Conservation (phyloP, 2,888 invertebrate genomes). For the Chalcis sispes region DNA sequence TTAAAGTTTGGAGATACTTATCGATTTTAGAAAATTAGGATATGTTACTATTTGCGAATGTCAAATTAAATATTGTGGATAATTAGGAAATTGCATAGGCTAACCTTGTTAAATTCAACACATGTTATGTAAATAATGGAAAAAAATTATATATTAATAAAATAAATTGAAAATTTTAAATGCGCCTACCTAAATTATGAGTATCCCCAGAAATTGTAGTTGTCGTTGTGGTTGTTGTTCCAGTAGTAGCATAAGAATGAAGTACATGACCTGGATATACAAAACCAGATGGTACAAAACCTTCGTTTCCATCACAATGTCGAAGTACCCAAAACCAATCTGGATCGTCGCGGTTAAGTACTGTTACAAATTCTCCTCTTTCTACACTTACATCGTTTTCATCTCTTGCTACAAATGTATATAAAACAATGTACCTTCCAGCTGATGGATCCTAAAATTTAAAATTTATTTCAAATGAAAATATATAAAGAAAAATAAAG, state of each 20-base stretch:
- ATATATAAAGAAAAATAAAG: too few relatives aligned
- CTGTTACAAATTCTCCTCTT: constrained; percentile 96
- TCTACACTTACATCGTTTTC: constrained; percentile 97
- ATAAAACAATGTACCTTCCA: constrained; percentile 93
- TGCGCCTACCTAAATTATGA: constrained; percentile 69
- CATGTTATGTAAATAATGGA: constrained; percentile 1
- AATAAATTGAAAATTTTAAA: background rate
- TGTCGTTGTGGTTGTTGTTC: constrained; percentile 68
- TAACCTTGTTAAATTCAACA: constrained; percentile 1
- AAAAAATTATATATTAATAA: background rate
- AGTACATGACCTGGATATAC: constrained; percentile 86
- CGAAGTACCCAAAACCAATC: constrained; percentile 98
- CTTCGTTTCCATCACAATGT: constrained; percentile 92
- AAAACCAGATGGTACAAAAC: constrained; percentile 96
- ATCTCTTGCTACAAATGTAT: constrained; percentile 94
- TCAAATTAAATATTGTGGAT: background rate
- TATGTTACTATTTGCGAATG: too few relatives aligned
- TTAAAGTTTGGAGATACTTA: too few relatives aligned
- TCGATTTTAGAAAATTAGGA: too few relatives aligned
- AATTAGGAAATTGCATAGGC: background rate
- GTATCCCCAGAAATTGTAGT: constrained; percentile 65
- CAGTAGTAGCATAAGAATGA: constrained; percentile 72
- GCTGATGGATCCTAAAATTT: constrained; percentile 87
- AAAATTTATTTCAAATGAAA: too few relatives aligned
- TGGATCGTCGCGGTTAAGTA: constrained; percentile 94